Percentiles rank a stretch among this genome's conserved stretches.
Conservation (phyloP, 53 echinoderm and acorn worm genomes). For the Zoroaster sp. region DNA sequence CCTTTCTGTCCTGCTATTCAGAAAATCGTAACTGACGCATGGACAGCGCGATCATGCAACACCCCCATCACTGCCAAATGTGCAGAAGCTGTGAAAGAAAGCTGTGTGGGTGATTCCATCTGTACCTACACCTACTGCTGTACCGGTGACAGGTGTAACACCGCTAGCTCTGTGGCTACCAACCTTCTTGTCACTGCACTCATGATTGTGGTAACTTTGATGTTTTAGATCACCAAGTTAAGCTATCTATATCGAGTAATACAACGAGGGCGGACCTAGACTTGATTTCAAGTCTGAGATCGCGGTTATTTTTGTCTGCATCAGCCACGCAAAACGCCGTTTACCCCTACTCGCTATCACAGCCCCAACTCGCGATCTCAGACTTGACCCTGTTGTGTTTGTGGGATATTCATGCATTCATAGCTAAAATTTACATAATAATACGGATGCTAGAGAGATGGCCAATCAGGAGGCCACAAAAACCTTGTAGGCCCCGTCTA, state of each 20-base stretch:
- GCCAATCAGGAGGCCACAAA: too few species aligned
- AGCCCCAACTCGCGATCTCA: too few species aligned
- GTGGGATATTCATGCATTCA: too few species aligned
- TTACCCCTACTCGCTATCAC: too few species aligned
- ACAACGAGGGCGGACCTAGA: too few species aligned
- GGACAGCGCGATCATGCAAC: not conserved
- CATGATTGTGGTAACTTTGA: not conserved
- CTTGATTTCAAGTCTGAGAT: too few species aligned
- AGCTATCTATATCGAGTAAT: not conserved
- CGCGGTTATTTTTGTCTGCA: too few species aligned
- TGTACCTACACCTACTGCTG: not conserved
- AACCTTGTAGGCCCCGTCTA: too few species aligned
- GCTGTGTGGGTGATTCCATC: not conserved
- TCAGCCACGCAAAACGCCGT: too few species aligned
- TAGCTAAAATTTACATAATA: too few species aligned
- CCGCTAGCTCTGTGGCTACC: not conserved
- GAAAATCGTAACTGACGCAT: not conserved
- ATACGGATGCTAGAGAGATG: too few species aligned
- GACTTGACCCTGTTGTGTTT: too few species aligned
- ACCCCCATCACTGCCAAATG: not conserved
- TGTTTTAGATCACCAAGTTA: not conserved
- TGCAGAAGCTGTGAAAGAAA: not conserved
- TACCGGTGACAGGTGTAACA: not conserved
- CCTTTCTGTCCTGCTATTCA: not conserved
- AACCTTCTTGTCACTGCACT: not conserved